Conservation (phyloP, 2,888 invertebrate species). For the Meandrusa payeni region DNA sequence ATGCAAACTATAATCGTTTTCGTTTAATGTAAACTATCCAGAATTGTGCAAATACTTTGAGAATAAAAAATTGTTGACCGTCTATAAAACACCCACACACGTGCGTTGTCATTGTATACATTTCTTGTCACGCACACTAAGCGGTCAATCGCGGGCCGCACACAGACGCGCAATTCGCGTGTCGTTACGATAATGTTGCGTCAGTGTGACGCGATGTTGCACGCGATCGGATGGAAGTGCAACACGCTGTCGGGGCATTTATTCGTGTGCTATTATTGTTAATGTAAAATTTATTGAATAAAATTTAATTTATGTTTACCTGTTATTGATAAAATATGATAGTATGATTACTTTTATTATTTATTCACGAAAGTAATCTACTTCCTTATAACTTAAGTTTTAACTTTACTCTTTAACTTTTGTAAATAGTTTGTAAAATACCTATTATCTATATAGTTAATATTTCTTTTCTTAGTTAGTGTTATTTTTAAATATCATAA, state of each 20-base stretch:
- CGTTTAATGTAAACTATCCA: not conserved
- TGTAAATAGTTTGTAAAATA: no score
- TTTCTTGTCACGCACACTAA: constrained; percentile 8
- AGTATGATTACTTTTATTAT: no score
- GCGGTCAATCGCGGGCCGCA: not conserved
- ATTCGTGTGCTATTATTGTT: constrained; percentile 41
- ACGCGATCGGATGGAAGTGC: constrained; percentile 57
- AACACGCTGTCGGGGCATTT: constrained; percentile 57
- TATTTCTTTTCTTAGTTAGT: no score
- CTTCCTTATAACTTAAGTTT: no score
- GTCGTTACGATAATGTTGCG: constrained; percentile 29
- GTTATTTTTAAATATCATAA: no score
- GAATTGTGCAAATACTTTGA: constrained; percentile 2
- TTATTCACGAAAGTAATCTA: no score
- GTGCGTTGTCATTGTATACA: constrained; percentile 8
- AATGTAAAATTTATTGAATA: not conserved
- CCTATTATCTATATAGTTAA: no score
- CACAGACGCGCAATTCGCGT: constrained; percentile 13
- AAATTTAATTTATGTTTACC: not conserved
- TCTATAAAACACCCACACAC: constrained; percentile 1
- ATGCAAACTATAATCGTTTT: not conserved
- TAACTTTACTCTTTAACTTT: no score
- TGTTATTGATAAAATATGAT: no score
- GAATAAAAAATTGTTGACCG: constrained; percentile 12
- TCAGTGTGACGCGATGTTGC: constrained; percentile 49